Evolutionary conservation across 2,797 vertebrate species (phyloP), one percentile per base, ranked within the genome.

Genomic region (Carcharodon carcharias): DNA sequence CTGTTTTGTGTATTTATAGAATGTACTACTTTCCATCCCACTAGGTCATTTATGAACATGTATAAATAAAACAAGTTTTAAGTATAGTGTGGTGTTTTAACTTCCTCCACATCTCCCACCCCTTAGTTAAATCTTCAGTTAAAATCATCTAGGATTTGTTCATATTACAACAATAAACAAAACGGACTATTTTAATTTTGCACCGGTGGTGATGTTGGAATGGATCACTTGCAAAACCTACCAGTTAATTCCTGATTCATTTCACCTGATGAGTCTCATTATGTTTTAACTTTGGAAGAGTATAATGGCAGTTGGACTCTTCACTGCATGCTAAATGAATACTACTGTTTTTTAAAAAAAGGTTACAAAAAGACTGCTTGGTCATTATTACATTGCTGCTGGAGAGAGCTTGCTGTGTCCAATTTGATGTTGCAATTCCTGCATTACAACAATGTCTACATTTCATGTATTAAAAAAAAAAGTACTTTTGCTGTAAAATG

Each of bases 1-100:
- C 91, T 93, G 73, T 95, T 95, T n/a, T 95, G 54, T 95, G 67
- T 95, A 95, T 77, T 77, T 95, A 71, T 95, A 71, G 16, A 95
- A 56, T 95, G 94, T 95, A 77, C 69, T 77, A 54, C 50, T 95
- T 77, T 95, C 31, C 45, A 56, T 67, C 18, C 69, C n/a, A 77
- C 50, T 14, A 77, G 50, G 50, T 58, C 94, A 95, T 77, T 95
- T 77, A 95, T 95, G 45, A 73, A 77, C 8, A 77, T 95, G 94
- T 56, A 77, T 77, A 95, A 95, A 73, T 95, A 71, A 95, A 95
- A 69, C 14, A 21, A 95, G 18, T 35, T 80, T 95, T 95, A 95
- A 95, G 14, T 77, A 95, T 56, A 95, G 71, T 71, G 23, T 95
- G 45, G 5, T 77, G 28, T 95, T 95, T 71, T 54, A 28, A 95